A percentile compares a stretch with the other conserved stretches of the same genome.
Conservation (phyloP, 2,797 vertebrate species). For the Syncerus caffer region DNA sequence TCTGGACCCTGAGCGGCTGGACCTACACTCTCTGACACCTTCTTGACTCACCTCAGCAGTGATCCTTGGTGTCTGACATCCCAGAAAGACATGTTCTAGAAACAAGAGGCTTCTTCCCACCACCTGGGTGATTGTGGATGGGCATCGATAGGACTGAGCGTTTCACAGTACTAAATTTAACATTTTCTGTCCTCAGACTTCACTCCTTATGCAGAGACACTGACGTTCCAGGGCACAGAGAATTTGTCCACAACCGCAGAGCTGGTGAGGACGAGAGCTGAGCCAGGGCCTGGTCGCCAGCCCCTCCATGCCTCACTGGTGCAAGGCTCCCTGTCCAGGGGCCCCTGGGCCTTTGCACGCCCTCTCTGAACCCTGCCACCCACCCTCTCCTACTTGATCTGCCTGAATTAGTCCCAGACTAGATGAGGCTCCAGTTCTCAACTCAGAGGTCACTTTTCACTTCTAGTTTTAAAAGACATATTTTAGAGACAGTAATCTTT, state of each 20-base stretch:
- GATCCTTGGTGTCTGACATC: fast-evolving
- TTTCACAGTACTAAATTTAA: not conserved
- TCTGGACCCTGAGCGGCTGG: fast-evolving
- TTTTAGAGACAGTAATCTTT: not conserved
- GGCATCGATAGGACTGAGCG: fast-evolving
- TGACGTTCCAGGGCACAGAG: fast-evolving
- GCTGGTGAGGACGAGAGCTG: fast-evolving
- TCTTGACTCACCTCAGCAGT: fast-evolving
- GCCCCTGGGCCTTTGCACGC: fast-evolving
- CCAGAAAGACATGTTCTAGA: not conserved
- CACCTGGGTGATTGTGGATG: fast-evolving
- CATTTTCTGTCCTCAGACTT: too few relatives aligned
- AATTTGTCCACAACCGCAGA: fast-evolving
- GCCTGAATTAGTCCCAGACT: fast-evolving
- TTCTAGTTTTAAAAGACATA: not conserved
- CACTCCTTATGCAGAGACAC: not conserved
- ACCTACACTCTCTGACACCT: not conserved
- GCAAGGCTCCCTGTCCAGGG: not conserved
- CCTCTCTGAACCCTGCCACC: not conserved
- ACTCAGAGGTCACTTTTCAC: not conserved
- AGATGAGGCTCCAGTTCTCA: fast-evolving
- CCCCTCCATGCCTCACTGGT: fast-evolving
- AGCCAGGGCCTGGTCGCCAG: fast-evolving
- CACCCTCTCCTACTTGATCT: too few relatives aligned
- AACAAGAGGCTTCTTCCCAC: not conserved